These are phyloP conservation scores for Andinoacara biseriatus DNA, from an alignment of 2,113 vertebrate species.

Conservation along the genomic window DNA sequence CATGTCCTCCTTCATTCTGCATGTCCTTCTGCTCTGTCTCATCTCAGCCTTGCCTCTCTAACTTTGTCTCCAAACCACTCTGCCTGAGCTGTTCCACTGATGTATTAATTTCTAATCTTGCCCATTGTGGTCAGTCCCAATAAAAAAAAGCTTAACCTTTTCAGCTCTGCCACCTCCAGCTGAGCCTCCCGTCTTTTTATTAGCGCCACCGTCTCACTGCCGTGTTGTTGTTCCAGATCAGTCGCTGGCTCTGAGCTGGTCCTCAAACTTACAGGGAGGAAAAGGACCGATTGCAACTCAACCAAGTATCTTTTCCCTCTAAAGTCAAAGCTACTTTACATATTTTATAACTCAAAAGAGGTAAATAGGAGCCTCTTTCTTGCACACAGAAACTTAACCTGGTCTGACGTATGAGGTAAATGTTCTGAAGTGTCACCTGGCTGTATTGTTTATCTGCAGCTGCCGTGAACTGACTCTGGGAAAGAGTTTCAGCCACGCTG, in stretches of 20 bases:
- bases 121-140: no score
- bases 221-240: background rate
- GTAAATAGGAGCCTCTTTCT: background rate
- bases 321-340: background rate
- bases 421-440: no score
- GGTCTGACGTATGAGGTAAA: no score
- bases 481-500: background rate
- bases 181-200: rapidly evolving
- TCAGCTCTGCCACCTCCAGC: background rate
- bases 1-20: background rate
- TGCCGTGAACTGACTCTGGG: no score
- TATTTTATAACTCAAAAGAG: background rate
- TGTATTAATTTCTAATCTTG: no score
- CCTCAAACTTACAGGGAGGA: background rate
- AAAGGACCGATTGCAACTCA: background rate
- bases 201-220: background rate
- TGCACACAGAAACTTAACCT: background rate
- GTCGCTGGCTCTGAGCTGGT: background rate
- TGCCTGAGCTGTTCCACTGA: no score
- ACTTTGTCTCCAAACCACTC: no score
- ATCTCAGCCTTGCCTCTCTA: background rate
- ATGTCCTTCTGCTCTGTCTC: background rate
- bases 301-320: background rate
- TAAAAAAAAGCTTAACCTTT: no score
- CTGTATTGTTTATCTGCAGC: no score